phyloP scores from a whole-genome alignment of 2,888 invertebrate species.

The Apodemia zela region DNA sequence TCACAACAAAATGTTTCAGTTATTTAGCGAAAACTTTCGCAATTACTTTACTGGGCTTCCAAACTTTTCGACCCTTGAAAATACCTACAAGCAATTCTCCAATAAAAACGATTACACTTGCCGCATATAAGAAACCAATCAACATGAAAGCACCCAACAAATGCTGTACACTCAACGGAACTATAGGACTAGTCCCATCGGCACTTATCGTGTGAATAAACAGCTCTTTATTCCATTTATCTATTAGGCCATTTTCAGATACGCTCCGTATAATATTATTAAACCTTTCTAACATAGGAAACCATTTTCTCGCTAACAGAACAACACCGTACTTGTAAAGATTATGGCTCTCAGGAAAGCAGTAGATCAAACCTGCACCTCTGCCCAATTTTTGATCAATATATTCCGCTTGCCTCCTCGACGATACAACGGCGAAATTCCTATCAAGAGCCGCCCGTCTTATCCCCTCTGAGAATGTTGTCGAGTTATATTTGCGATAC shows the following conservation, averaged over 20 bases:
- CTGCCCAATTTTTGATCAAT: slow-evolving; percentile 66
- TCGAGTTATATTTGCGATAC: slow-evolving; percentile 68
- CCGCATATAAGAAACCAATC: slow-evolving; percentile 62
- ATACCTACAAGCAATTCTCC: slow-evolving; percentile 44
- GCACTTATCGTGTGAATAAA: slow-evolving; percentile 48
- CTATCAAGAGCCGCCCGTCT: slow-evolving; percentile 55
- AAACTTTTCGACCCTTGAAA: slow-evolving; percentile 6
- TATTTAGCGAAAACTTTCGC: slow-evolving; percentile 4
- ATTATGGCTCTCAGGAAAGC: slow-evolving; percentile 67
- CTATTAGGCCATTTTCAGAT: slow-evolving; percentile 70
- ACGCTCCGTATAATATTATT: slow-evolving; percentile 70
- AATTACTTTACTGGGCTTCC: slow-evolving; percentile 15
- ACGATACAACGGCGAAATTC: slow-evolving; percentile 69
- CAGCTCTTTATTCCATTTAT: slow-evolving; percentile 71
- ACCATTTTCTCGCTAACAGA: slow-evolving; percentile 67
- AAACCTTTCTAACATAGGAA: slow-evolving; percentile 64
- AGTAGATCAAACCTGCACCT: slow-evolving; percentile 64
- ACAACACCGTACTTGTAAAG: slow-evolving; percentile 76
- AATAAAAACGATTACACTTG: slow-evolving; percentile 57
- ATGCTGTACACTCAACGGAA: slow-evolving; percentile 61
- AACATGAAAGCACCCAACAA: slow-evolving; percentile 72
- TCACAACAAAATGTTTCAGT: slow-evolving; percentile 8
- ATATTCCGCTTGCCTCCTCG: slow-evolving; percentile 67
- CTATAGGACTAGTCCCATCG: slow-evolving; percentile 52
- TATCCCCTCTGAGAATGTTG: slow-evolving; percentile 63